Conservation (phyloP, 1,140 invertebrate genomes). For the Coenobita brevimanus region DNA sequence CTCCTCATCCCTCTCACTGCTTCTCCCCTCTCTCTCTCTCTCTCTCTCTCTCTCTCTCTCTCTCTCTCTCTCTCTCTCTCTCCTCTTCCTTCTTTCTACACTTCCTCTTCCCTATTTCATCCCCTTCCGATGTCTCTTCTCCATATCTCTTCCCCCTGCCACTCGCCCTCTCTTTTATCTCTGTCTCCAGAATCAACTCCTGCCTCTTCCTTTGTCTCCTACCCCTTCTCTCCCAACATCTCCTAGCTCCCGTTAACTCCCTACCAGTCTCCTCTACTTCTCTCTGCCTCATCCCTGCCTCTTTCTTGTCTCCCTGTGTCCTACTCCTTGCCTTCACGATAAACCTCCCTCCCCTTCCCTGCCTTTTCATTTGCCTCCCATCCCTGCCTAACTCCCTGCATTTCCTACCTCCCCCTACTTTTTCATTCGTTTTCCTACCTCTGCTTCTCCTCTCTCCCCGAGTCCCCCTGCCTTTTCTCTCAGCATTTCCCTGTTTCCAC, state of each 20-base stretch:
- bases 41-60: no score
- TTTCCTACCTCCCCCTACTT: no score
- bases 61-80: no score
- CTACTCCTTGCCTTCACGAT: background rate
- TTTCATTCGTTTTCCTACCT: background rate
- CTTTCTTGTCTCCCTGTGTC: background rate
- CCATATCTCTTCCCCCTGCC: background rate
- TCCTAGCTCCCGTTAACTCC: background rate
- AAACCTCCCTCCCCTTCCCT: slow-evolving; percentile 5
- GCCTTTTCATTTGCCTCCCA: slow-evolving; percentile 7
- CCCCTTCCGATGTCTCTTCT: no score
- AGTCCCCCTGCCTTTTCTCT: background rate
- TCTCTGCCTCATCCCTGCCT: background rate
- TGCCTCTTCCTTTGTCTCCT: no score
- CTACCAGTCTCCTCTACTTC: background rate
- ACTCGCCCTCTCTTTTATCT: background rate
- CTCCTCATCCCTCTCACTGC: no score
- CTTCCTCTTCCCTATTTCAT: no score
- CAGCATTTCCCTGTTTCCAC: background rate
- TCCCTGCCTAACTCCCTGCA: no score
- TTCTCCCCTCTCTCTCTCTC: no score
- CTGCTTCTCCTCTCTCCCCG: background rate
- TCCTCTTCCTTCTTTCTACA: no score
- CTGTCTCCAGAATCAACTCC: background rate
- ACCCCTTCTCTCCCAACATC: background rate